Conservation (phyloP, 1,140 invertebrate genomes). For the Pinna nobilis region DNA sequence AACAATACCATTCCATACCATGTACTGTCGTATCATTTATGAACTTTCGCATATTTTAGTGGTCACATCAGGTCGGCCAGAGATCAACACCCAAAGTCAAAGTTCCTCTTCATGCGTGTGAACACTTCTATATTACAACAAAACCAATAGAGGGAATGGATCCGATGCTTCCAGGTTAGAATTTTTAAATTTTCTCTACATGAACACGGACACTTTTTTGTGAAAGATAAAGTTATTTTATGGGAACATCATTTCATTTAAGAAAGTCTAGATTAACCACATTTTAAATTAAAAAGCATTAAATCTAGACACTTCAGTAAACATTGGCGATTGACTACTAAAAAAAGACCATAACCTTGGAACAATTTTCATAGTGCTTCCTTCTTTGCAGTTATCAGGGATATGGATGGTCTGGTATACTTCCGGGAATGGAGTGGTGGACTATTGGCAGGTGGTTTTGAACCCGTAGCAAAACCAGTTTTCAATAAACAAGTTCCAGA, state of each 20-base stretch:
- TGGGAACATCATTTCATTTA: background rate
- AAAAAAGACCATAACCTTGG: no score
- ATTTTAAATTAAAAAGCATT: no score
- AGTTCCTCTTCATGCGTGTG: conserved; percentile 93
- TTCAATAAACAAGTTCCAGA: conserved; percentile 83
- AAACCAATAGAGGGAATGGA: conserved; percentile 80
- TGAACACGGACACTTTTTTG: background rate
- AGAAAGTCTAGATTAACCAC: background rate
- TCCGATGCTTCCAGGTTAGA: conserved; percentile 75
- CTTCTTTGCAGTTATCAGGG: conserved; percentile 83
- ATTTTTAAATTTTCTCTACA: background rate
- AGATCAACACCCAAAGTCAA: conserved; percentile 88
- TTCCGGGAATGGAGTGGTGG: conserved; percentile 83
- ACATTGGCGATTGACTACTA: no score
- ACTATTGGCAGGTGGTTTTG: conserved; percentile 89
- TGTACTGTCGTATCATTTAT: no score
- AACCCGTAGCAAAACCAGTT: conserved; percentile 88
- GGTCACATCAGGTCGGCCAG: conserved; percentile 86
- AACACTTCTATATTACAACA: conserved; percentile 94
- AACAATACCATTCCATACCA: no score
- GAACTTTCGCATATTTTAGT: no score
- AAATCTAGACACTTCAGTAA: no score
- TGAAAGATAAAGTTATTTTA: background rate
- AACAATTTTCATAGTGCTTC: no score
- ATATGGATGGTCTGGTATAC: conserved; percentile 92